phyloP scores from a whole-genome alignment of 2,113 vertebrate species.

The Chionis minor region DNA sequence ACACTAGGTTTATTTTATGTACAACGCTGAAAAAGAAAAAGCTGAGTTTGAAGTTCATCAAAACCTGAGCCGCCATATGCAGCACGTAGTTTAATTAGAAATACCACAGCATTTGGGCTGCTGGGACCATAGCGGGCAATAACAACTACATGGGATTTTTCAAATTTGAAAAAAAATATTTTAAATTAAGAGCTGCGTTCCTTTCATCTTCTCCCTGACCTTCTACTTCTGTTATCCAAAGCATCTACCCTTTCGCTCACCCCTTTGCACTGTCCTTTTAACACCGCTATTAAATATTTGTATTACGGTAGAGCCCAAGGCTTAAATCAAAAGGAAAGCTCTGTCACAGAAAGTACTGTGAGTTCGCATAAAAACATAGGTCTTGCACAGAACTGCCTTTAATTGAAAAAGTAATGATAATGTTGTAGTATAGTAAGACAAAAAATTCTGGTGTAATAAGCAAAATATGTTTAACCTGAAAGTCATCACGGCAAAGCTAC shows the following conservation, averaged over 20 bases:
- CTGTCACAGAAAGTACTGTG: neutral
- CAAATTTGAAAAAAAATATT: neutral
- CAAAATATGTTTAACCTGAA: neutral
- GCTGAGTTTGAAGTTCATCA: neutral
- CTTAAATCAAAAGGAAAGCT: neutral
- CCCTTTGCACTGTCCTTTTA: neutral
- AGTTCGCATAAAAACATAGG: neutral
- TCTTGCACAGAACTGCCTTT: neutral
- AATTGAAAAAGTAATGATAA: neutral
- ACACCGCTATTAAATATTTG: neutral
- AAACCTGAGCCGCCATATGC: neutral
- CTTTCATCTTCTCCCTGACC: neutral
- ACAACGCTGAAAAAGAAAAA: neutral
- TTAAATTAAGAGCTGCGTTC: neutral
- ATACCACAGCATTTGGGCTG: neutral
- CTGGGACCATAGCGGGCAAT: neutral
- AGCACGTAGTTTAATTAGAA: neutral
- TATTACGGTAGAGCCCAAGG: neutral
- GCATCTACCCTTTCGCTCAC: neutral
- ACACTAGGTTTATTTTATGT: neutral
- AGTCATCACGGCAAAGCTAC: neutral
- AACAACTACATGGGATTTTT: neutral
- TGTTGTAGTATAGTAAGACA: fast-evolving
- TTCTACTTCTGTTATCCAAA: neutral
- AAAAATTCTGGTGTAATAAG: neutral